Evolutionary conservation across 2,888 invertebrate genomes (phyloP).

Genomic region (Perizoma flavofasciatum): DNA sequence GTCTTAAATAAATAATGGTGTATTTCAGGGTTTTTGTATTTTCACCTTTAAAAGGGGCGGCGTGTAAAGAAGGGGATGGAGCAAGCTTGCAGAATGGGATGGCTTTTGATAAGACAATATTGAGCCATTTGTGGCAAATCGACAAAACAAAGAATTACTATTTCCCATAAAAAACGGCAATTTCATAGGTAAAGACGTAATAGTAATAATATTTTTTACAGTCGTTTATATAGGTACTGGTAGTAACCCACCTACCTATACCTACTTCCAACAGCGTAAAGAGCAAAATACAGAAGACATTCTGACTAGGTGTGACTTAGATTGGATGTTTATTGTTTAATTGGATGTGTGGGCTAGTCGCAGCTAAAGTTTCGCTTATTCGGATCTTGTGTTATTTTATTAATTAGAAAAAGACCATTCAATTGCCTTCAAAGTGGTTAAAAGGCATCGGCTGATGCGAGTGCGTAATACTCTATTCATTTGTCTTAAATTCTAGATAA

Average conservation of each 20-base stretch:
- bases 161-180: too few relatives aligned
- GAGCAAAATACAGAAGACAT: background rate
- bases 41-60: too few relatives aligned
- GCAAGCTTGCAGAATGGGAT: too few relatives aligned
- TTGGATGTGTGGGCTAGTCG: slow-evolving; percentile 45
- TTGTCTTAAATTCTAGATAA: slow-evolving; percentile 1
- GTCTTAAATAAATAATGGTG: too few relatives aligned
- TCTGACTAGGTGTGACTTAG: slow-evolving; percentile 19
- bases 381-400: slow-evolving; percentile 48
- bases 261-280: background rate
- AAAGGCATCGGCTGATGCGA: slow-evolving; percentile 38
- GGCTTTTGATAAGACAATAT: too few relatives aligned
- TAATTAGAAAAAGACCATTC: slow-evolving; percentile 55
- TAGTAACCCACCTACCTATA: too few relatives aligned
- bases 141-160: too few relatives aligned
- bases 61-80: too few relatives aligned
- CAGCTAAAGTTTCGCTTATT: slow-evolving; percentile 28
- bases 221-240: too few relatives aligned
- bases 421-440: slow-evolving; percentile 53
- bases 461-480: slow-evolving; percentile 6
- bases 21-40: too few relatives aligned
- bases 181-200: background rate
- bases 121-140: too few relatives aligned
- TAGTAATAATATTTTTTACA: too few relatives aligned
- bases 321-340: slow-evolving; percentile 44